Evolutionary conservation across 2,113 vertebrate species (phyloP).

Genomic region (Poeciliopsis prolifica): DNA sequence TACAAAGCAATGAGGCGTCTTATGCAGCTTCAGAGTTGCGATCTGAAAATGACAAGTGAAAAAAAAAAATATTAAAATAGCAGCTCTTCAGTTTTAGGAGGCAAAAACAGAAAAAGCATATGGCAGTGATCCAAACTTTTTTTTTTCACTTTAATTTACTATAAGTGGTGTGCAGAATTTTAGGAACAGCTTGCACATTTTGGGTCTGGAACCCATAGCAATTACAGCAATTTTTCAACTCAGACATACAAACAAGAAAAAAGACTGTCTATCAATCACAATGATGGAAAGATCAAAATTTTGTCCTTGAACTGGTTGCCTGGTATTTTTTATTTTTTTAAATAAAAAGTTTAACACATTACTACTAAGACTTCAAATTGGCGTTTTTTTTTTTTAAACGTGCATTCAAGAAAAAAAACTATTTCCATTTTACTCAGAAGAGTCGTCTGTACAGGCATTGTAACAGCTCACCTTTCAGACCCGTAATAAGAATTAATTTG

Average conservation of each 20-base stretch:
- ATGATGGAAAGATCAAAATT: neutral
- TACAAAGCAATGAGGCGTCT: conserved; percentile 26
- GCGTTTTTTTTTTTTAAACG: neutral
- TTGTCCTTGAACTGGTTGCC: conserved; percentile 7
- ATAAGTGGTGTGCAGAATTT: conserved; percentile 4
- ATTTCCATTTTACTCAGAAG: conserved; percentile 8
- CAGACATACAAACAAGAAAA: neutral
- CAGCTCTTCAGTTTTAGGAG: conserved; percentile 5
- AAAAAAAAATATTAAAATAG: neutral
- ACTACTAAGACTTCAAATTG: neutral
- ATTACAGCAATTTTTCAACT: conserved; percentile 14
- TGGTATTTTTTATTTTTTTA: neutral
- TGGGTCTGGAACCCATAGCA: conserved; percentile 8
- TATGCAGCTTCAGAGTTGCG: conserved; percentile 18
- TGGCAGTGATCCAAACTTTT: conserved; percentile 9
- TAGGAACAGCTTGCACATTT: conserved; percentile 26
- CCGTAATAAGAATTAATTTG: neutral
- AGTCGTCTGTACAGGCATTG: neutral
- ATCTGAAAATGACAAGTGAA: neutral
- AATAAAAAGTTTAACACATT: neutral
- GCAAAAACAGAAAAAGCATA: neutral
- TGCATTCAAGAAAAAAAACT: conserved; percentile 7
- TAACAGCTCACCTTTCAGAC: conserved; percentile 13
- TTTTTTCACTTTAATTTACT: conserved; percentile 1
- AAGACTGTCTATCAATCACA: neutral